These are phyloP conservation scores for Leucophenga montana DNA, from an alignment of 2,888 invertebrate genomes.

Conservation along the genomic window DNA sequence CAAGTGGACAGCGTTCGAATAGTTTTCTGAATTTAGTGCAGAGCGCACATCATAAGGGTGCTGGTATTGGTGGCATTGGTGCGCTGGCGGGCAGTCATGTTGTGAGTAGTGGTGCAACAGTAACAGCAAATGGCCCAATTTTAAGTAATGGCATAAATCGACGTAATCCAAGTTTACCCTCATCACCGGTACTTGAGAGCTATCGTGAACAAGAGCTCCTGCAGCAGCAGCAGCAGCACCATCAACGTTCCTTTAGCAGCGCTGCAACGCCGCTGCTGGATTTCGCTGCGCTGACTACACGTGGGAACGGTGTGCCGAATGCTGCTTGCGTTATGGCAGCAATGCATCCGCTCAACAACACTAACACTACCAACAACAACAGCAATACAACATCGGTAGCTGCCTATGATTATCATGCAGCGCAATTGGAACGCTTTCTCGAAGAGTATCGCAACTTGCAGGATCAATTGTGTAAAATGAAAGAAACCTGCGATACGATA, in stretches of 20 bases:
- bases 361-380: constrained; percentile 34
- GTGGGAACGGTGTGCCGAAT: constrained; percentile 56
- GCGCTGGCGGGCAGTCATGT: constrained; percentile 8
- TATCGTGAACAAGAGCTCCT: constrained; percentile 53
- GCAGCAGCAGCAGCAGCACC: constrained; percentile 47
- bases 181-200: constrained; percentile 77
- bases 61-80: neutral
- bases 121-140: constrained; percentile 17
- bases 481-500: constrained; percentile 83
- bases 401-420: constrained; percentile 84
- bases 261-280: constrained; percentile 71
- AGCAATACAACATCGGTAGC: constrained; percentile 74
- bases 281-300: constrained; percentile 64
- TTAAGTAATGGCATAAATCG: constrained; percentile 45
- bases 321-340: constrained; percentile 31
- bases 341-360: constrained; percentile 8
- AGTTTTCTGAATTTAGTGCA: constrained; percentile 81
- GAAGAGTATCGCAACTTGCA: constrained; percentile 86
- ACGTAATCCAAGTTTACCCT: constrained; percentile 78
- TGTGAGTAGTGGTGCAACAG: constrained; percentile 23
- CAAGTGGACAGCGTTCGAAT: constrained; percentile 76
- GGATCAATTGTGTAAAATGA: constrained; percentile 86
- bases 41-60: constrained; percentile 61
- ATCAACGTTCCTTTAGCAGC: constrained; percentile 71
- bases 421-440: constrained; percentile 84